Percentiles rank a stretch among this genome's conserved stretches.
These are phyloP conservation scores for Spisula subtruncata DNA, from an alignment of 2,888 invertebrate species.

Conservation along the genomic window DNA sequence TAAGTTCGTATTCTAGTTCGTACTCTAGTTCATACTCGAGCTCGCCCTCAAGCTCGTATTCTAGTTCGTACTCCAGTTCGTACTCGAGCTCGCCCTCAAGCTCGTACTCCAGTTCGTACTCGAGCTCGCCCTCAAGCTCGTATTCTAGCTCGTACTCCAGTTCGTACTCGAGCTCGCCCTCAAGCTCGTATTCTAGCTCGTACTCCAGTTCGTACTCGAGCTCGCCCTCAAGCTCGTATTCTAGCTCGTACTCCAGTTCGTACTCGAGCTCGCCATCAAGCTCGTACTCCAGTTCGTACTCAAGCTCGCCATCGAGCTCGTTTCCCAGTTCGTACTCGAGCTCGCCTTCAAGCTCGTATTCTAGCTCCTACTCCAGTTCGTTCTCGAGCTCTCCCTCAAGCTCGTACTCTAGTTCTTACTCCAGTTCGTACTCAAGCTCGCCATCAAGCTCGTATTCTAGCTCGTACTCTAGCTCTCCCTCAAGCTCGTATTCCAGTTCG, in stretches of 20 bases:
- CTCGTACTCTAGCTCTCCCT: not conserved
- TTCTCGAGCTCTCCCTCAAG: not conserved
- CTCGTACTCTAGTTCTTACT: not conserved
- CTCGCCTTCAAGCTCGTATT: not conserved
- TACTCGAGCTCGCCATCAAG: too few relatives aligned
- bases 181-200: not conserved
- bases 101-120: not conserved
- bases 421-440: not conserved
- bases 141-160: too few relatives aligned
- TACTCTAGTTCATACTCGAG: not conserved
- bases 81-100: not conserved
- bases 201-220: not conserved
- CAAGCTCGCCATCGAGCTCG: not conserved
- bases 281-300: not conserved
- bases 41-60: not conserved
- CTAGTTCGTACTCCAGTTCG: not conserved
- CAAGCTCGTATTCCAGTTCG: not conserved
- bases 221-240: not conserved
- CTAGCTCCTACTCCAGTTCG: too few relatives aligned
- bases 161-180: not conserved
- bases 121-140: not conserved
- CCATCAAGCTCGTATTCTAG: not conserved
- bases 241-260: not conserved
- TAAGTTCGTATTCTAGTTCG: not conserved
- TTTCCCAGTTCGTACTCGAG: not conserved